Evolutionary conservation across 2,888 invertebrate genomes (phyloP).

Genomic region (Euspilapteryx auroguttella): DNA sequence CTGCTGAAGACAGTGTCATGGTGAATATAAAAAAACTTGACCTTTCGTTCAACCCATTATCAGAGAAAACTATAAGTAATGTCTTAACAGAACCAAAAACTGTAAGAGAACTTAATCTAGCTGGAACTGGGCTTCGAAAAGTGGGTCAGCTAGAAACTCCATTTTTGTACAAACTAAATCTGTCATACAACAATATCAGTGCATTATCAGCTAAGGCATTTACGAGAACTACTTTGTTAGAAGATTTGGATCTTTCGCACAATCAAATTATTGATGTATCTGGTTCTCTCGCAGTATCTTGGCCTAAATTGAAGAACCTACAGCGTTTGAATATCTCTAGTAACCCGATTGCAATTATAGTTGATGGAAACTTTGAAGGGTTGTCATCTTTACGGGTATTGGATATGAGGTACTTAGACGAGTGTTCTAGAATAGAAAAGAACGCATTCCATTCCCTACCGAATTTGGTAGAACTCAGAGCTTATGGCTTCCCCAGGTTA

Average conservation of each 20-base stretch:
- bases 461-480: slow-evolving; percentile 69
- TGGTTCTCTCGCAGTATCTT: slow-evolving; percentile 64
- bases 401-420: slow-evolving; percentile 66
- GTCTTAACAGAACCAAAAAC: slow-evolving; percentile 88
- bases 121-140: slow-evolving; percentile 72
- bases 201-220: slow-evolving; percentile 69
- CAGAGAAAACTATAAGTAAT: slow-evolving; percentile 71
- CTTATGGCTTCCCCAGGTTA: slow-evolving; percentile 76
- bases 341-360: slow-evolving; percentile 79
- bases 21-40: slow-evolving; percentile 86
- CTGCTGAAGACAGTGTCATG: slow-evolving; percentile 82
- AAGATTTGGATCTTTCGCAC: slow-evolving; percentile 74
- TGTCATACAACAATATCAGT: slow-evolving; percentile 75
- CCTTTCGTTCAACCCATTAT: slow-evolving; percentile 82
- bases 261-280: slow-evolving; percentile 67
- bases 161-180: slow-evolving; percentile 75
- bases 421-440: slow-evolving; percentile 79
- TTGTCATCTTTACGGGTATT: slow-evolving; percentile 67
- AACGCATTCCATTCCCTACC: slow-evolving; percentile 74
- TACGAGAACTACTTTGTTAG: slow-evolving; percentile 77
- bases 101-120: slow-evolving; percentile 77
- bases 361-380: slow-evolving; percentile 75
- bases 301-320: slow-evolving; percentile 72
- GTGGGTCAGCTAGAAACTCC: slow-evolving; percentile 80
- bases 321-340: slow-evolving; percentile 77